These are phyloP conservation scores for Myocastor coypus DNA, from an alignment of 2,113 vertebrate genomes.

Conservation along the genomic window DNA sequence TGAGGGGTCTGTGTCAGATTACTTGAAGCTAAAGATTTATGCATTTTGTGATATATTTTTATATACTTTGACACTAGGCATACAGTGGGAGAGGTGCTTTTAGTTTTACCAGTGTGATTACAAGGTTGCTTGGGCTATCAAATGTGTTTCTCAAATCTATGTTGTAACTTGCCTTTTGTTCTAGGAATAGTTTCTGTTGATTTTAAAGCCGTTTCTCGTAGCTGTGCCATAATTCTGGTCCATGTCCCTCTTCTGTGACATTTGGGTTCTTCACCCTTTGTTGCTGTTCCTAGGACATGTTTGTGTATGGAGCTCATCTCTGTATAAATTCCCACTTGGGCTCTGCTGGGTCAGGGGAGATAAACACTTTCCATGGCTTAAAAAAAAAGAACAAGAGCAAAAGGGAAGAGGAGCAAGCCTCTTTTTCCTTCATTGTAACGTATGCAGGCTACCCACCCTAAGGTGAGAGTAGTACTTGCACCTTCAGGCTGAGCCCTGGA, in stretches of 20 bases:
- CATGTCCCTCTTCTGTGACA: background rate
- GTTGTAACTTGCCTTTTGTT: slow-evolving; percentile 32
- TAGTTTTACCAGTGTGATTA: slow-evolving; percentile 10
- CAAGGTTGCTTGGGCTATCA: background rate
- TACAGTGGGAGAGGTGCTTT: background rate
- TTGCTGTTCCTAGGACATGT: slow-evolving; percentile 7
- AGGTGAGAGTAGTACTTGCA: background rate
- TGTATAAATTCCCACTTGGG: slow-evolving; percentile 26
- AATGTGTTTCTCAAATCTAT: slow-evolving; percentile 19
- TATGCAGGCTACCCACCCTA: background rate
- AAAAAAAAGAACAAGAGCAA: too few relatives aligned
- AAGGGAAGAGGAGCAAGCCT: background rate
- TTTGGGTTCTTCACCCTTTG: background rate
- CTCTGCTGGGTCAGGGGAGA: background rate
- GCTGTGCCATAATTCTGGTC: background rate
- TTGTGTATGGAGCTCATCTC: background rate
- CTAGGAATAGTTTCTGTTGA: background rate
- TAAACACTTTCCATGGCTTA: slow-evolving; percentile 45
- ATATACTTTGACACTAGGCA: background rate
- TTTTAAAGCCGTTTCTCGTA: background rate
- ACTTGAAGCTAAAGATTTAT: slow-evolving; percentile 20
- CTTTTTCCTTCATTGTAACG: background rate
- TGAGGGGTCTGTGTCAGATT: background rate
- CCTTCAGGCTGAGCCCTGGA: background rate
- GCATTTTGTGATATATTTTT: slow-evolving; percentile 32